These are phyloP conservation scores for Atrichornis clamosus DNA, from an alignment of 2,113 vertebrate species.

Conservation along the genomic window DNA sequence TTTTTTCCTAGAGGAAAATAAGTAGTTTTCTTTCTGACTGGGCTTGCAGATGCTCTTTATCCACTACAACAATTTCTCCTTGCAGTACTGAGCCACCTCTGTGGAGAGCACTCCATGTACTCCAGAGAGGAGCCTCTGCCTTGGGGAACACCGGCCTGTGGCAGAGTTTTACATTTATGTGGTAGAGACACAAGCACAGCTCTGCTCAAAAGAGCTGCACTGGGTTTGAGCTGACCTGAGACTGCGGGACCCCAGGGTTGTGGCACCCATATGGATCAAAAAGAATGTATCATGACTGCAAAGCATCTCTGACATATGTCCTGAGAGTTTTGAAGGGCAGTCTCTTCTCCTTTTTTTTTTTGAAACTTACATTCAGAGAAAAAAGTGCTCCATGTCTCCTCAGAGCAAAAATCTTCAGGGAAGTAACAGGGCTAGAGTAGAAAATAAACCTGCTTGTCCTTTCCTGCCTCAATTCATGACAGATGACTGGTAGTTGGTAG, in stretches of 20 bases:
- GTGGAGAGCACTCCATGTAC: rapidly evolving
- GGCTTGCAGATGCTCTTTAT: background rate
- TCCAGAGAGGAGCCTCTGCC: background rate
- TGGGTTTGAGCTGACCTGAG: background rate
- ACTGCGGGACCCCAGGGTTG: background rate
- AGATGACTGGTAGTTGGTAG: background rate
- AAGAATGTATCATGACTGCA: background rate
- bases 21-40: background rate
- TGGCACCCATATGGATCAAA: rapidly evolving
- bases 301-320: background rate
- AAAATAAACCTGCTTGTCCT: background rate
- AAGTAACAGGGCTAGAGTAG: background rate
- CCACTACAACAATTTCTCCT: background rate
- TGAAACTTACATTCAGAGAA: background rate
- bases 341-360: background rate
- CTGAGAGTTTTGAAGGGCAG: background rate
- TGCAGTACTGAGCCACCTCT: background rate
- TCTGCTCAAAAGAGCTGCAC: background rate
- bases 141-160: background rate
- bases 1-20: background rate
- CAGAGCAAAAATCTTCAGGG: background rate
- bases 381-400: background rate
- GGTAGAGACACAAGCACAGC: background rate
- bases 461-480: background rate
- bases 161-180: background rate